These are phyloP conservation scores for Gasterosteus aculeatus DNA, from an alignment of 2,113 vertebrate species.

Conservation along the genomic window DNA sequence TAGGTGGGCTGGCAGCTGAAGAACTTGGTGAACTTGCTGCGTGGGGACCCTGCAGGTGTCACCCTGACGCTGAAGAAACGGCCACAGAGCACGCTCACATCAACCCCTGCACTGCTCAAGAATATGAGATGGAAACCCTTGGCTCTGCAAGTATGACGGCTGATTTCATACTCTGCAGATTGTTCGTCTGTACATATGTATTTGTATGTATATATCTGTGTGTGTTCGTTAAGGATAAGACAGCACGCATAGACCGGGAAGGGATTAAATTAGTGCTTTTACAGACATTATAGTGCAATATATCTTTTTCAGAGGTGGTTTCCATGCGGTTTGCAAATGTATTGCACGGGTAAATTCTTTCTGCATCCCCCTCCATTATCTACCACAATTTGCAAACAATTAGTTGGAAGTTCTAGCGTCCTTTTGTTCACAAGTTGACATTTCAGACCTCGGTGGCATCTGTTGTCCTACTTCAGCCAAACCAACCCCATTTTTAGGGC, in stretches of 20 bases:
- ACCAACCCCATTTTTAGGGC: constrained; percentile 48
- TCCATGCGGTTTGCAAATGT: neutral
- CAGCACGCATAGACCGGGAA: neutral
- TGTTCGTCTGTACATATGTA: constrained; percentile 22
- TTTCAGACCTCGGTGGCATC: constrained; percentile 60
- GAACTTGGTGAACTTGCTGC: constrained; percentile 82
- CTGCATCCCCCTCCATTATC: neutral
- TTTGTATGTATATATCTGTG: constrained; percentile 39
- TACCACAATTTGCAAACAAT: constrained; percentile 10
- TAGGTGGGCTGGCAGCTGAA: constrained; percentile 86
- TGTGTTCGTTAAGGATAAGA: constrained; percentile 29
- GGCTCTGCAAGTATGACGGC: constrained; percentile 78
- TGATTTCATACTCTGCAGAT: constrained; percentile 21
- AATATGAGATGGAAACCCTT: constrained; percentile 86
- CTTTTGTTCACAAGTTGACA: constrained; percentile 38
- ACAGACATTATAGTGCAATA: neutral
- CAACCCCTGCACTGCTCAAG: constrained; percentile 83
- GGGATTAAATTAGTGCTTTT: neutral
- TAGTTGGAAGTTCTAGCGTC: constrained; percentile 26
- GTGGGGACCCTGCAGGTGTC: constrained; percentile 82
- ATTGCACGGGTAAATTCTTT: neutral
- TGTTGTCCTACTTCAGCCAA: constrained; percentile 70
- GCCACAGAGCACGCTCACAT: constrained; percentile 84
- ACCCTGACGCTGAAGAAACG: constrained; percentile 83
- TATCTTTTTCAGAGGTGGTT: neutral